Base-by-base conservation (phyloP, 2,113 vertebrate genomes). In the Geothlypis trichas region DNA sequence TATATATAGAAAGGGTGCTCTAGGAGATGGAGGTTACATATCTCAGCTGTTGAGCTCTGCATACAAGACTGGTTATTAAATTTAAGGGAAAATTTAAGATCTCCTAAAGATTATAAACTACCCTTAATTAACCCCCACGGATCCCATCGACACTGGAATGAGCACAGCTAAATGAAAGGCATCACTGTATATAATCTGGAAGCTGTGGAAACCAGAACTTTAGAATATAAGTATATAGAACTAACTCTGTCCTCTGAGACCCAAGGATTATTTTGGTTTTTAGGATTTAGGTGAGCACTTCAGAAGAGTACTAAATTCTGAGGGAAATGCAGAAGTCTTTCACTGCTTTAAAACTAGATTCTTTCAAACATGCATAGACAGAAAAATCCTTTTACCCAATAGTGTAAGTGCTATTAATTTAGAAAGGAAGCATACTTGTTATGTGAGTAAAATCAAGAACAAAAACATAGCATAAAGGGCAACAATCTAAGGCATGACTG, bases 41-140 rank as follows among this genome's bases (percentile, higher is more conserved):
- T 44, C 35, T 90, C 79, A 72, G 76, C 85, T 72, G 28, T 47
- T 65, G 41, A 78, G 88, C 44, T 88, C 72, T 54, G 55, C 69
- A 23, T 61, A 33, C 30, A 49, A 77, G 72, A 49, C 10, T 4
- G 13, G 46, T 78, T 88, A 86, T 73, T 90, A 67, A 39, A 90
- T 86, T 61, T 90, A 78, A 95, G 26, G 66, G 82, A 86, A 84
- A 84, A 96, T 90, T 89, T 92, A 95, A 86, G 76, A 93, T 92
- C 65, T 90, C 76, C 83, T 93, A 51, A 88, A 93, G 76, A 71
- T 95, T 90, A 93, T 93, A 79, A 93, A 92, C 73, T 90, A 75
- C 61, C 28, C 72, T 93, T 93, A 94, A 90, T 94, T 94, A 93
- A 94, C 83, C 92, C 78, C 84, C 52, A 62, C 0, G 61, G 94